Evolutionary conservation across 2,113 vertebrate species (phyloP).

Genomic region (Limanda limanda): DNA sequence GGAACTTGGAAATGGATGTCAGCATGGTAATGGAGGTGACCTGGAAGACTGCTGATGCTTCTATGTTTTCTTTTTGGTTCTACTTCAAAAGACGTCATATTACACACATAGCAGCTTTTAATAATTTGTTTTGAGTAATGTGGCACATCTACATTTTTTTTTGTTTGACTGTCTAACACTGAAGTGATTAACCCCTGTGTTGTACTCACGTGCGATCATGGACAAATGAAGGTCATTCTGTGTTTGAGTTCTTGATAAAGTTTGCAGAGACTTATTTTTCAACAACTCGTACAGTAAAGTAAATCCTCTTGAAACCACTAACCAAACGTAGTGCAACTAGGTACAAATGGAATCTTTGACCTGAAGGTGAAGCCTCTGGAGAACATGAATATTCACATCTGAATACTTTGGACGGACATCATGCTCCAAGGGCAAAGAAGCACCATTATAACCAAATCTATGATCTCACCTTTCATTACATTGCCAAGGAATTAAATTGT

Average conservation of each 20-base stretch:
- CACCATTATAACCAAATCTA: no score
- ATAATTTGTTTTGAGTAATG: background rate
- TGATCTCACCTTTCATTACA: no score
- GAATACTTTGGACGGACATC: no score
- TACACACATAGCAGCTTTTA: background rate
- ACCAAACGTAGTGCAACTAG: no score
- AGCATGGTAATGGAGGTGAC: background rate
- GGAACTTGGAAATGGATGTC: background rate
- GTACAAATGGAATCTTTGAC: no score
- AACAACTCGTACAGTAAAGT: background rate
- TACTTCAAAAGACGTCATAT: no score
- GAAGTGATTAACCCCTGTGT: no score
- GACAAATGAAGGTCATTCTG: conserved; percentile 14
- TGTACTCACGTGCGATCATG: background rate
- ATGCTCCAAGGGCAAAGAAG: no score
- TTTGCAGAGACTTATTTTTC: background rate
- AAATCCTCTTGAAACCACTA: background rate
- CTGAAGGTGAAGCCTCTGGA: no score
- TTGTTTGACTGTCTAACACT: no score
- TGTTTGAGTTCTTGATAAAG: conserved; percentile 19
- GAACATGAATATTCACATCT: no score
- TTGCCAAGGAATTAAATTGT: no score
- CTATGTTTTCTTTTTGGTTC: background rate
- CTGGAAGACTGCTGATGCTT: background rate
- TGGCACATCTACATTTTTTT: background rate